These are phyloP conservation scores for Carollia perspicillata DNA, from an alignment of 2,113 vertebrate genomes.

Conservation along the genomic window DNA sequence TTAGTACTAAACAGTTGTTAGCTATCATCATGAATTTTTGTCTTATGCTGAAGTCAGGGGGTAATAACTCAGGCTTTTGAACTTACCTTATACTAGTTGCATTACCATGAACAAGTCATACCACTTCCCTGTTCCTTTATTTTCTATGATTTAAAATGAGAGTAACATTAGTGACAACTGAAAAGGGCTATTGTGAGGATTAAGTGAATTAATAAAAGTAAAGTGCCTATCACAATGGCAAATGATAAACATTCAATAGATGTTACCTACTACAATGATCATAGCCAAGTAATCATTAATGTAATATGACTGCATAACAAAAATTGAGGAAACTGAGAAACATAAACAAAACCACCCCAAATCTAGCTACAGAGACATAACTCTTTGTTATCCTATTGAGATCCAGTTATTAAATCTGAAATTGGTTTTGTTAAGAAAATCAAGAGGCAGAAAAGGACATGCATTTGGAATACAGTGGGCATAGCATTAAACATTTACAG, in stretches of 20 bases:
- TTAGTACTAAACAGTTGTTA: neutral
- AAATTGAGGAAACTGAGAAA: neutral
- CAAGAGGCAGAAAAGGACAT: neutral
- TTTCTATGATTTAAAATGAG: neutral
- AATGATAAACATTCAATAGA: neutral
- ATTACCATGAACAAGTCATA: neutral
- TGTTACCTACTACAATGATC: neutral
- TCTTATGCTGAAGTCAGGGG: neutral
- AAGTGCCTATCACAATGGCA: neutral
- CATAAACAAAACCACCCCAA: neutral
- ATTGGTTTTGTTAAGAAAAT: neutral
- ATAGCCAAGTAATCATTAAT: neutral
- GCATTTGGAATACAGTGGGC: neutral
- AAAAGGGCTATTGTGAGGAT: neutral
- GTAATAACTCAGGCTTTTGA: neutral
- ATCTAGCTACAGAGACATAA: neutral
- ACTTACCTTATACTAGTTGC: neutral
- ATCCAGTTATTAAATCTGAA: neutral
- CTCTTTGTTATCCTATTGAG: neutral
- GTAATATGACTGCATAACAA: neutral
- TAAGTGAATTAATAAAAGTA: conserved; percentile 19
- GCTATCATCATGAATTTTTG: neutral
- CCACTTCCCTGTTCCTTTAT: neutral
- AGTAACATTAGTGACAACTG: neutral
- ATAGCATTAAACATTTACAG: neutral